These are phyloP conservation scores for Ischnura elegans DNA, from an alignment of 2,888 invertebrate species.

Conservation along the genomic window DNA sequence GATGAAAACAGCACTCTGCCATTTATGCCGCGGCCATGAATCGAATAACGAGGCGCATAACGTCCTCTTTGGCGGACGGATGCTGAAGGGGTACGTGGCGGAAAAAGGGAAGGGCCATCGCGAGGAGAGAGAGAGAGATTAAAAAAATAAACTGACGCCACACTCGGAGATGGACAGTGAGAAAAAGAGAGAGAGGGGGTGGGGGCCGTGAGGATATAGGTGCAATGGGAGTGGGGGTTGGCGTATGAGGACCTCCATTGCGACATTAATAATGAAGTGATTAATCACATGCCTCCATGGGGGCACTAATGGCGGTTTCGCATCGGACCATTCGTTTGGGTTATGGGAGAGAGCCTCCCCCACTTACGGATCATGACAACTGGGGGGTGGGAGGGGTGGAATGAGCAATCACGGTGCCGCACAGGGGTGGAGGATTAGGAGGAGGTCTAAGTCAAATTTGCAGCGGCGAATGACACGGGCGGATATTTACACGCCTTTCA, in stretches of 20 bases:
- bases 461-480: neutral
- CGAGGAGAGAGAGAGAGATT: neutral
- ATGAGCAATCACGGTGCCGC: slow-evolving; percentile 44
- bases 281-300: slow-evolving; percentile 58
- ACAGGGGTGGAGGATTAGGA: neutral
- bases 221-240: neutral
- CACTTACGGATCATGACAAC: slow-evolving; percentile 11
- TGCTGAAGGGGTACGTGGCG: neutral
- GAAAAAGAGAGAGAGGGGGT: neutral
- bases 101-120: too few relatives aligned
- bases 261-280: slow-evolving; percentile 66
- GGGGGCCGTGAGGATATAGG: too few relatives aligned
- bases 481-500: neutral
- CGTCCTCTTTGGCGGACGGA: neutral
- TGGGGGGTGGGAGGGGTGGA: neutral
- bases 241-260: neutral
- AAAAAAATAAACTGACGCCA: slow-evolving; percentile 23
- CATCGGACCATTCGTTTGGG: slow-evolving; percentile 60
- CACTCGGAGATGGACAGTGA: slow-evolving; percentile 1
- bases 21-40: slow-evolving; percentile 53
- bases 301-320: slow-evolving; percentile 62
- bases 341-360: slow-evolving; percentile 43
- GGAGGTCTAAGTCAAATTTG: slow-evolving; percentile 23
- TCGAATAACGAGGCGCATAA: slow-evolving; percentile 58
- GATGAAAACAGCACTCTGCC: slow-evolving; percentile 25